Conservation (phyloP, 2,113 vertebrate genomes). For the Pelodiscus sinensis region DNA sequence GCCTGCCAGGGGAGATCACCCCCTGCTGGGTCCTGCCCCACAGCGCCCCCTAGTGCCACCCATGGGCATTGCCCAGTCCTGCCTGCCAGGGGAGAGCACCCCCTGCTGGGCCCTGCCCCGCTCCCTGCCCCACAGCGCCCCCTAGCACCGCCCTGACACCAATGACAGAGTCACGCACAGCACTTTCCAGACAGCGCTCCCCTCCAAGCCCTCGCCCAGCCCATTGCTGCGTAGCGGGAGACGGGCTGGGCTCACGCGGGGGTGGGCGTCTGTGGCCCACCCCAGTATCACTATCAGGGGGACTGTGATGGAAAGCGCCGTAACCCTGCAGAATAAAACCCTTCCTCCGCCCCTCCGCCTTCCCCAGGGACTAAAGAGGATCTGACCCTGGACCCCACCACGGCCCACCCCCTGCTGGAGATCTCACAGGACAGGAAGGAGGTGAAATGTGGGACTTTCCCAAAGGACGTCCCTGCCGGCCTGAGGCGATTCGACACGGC, state of each 20-base stretch:
- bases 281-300: not conserved
- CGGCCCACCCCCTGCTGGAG: conserved; percentile 11
- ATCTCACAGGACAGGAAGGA: not conserved
- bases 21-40: no score
- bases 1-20: no score
- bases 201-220: not conserved
- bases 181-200: not conserved
- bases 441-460: not conserved
- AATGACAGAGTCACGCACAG: no score
- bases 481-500: not conserved
- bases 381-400: not conserved
- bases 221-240: not conserved
- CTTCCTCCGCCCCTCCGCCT: not conserved
- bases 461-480: accelerated
- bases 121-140: no score
- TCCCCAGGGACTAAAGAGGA: not conserved
- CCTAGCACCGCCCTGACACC: not conserved
- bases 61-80: no score
- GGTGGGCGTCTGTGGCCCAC: not conserved
- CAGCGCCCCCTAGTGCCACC: no score
- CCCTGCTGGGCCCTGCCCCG: no score
- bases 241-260: not conserved
- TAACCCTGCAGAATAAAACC: not conserved
- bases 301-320: not conserved
- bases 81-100: not conserved